Base-by-base conservation (phyloP, 2,888 invertebrate genomes). In the Nomada hirtipes region DNA sequence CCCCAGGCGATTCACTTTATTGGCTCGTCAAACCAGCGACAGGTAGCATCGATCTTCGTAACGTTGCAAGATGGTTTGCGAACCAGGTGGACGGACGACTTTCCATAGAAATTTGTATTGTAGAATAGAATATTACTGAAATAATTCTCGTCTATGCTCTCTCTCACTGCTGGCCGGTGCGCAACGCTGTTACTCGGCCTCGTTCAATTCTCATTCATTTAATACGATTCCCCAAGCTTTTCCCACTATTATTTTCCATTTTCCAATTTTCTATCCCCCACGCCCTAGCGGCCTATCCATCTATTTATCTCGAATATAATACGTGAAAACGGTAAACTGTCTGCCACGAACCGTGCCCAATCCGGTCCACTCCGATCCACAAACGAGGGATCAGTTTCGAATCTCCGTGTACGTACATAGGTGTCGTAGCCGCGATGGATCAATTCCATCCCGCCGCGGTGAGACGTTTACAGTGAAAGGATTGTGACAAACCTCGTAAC, bases 21-120 rank as follows among this genome's bases (percentile, higher is more conserved):
- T 73, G 79, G 73, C 80, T 73, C 64, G 80, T 79, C 72, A 63
- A 44, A 13, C 72, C 10, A 53, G 68, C 73, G 80, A 69, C 79
- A 73, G 80, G 72, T 80, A 79, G 63, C 63, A 61, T 67, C 50
- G 65, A 42, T 57, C 26, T 60, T 13, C 2, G 26, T 64, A 57
- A 7, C 57, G 11, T 20, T 42, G 13, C n/a, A 4, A 15, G 52
- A 69, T 61, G 60, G 67, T 63, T 61, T 50, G 20, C 63, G 18
- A 15, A 18, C 20, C 50, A 50, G 50, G 20, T 36, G 26, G 11
- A 52, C 10, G 20, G 20, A 44, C 26, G 13, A 44, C 15, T 70
- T 60, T 47, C 50, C 20, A 15, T 3, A 47, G 20, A 70, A 70
- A 60, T 70, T 70, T 1, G n/a, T 42, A 47, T 11, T 4, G 36